A percentile compares a stretch with the other conserved stretches of the same genome.
These are phyloP conservation scores for Molossus alvarezi DNA, from an alignment of 2,797 vertebrate genomes.

Conservation along the genomic window DNA sequence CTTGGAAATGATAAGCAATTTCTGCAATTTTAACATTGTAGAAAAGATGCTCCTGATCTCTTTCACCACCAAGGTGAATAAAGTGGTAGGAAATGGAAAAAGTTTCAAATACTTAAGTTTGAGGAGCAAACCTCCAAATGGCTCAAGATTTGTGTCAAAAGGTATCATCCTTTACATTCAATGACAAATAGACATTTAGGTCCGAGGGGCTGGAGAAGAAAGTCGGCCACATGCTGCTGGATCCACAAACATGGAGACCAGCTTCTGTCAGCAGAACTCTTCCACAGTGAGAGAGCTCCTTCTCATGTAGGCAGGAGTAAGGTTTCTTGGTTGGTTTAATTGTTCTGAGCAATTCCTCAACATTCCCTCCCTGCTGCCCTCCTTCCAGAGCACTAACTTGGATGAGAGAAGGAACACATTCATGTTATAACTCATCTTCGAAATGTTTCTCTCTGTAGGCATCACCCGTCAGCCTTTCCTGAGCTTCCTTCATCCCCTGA, in stretches of 20 bases:
- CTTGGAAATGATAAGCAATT: slow-evolving; percentile 15
- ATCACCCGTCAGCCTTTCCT: slow-evolving; percentile 97
- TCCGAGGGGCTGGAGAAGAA: slow-evolving; percentile 78
- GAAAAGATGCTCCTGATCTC: slow-evolving; percentile 65
- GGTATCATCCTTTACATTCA: slow-evolving; percentile 83
- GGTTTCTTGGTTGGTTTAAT: slow-evolving; percentile 80
- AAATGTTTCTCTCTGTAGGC: slow-evolving; percentile 93
- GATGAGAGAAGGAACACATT: slow-evolving; percentile 24
- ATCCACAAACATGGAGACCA: not conserved
- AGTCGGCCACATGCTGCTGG: slow-evolving; percentile 14
- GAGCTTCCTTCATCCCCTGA: slow-evolving; percentile 97
- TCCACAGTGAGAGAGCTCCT: slow-evolving; percentile 71
- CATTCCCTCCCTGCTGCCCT: slow-evolving; percentile 55
- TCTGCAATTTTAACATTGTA: slow-evolving; percentile 58
- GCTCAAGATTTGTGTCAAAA: slow-evolving; percentile 74
- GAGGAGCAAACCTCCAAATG: slow-evolving; percentile 68
- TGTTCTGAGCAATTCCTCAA: slow-evolving; percentile 70
- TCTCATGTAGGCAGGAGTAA: slow-evolving; percentile 76
- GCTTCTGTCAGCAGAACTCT: slow-evolving; percentile 52
- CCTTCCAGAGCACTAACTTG: slow-evolving; percentile 78
- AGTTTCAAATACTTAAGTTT: slow-evolving; percentile 62
- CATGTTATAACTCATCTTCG: slow-evolving; percentile 92
- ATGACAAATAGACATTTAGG: slow-evolving; percentile 77
- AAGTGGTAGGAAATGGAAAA: slow-evolving; percentile 37
- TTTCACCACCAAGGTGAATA: slow-evolving; percentile 64